Percentiles rank a stretch among this genome's conserved stretches.
phyloP scores from a whole-genome alignment of 2,113 vertebrate species.

The Odocoileus hemionus region DNA sequence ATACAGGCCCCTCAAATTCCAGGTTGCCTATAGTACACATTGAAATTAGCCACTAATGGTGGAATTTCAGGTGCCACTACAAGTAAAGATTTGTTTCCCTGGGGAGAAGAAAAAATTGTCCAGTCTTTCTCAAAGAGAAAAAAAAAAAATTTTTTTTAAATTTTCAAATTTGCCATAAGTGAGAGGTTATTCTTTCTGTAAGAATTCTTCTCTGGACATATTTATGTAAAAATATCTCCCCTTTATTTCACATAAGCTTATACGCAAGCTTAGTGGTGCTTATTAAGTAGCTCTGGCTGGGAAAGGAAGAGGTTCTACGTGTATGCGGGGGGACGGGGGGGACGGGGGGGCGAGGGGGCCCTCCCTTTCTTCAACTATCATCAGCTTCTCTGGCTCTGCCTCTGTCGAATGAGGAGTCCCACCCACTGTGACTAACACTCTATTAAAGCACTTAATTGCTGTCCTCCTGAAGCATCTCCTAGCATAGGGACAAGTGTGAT shows the following conservation, averaged over 20 bases:
- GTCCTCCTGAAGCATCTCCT: background rate
- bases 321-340: accelerated
- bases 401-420: background rate
- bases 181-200: background rate
- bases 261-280: background rate
- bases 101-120: background rate
- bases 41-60: background rate
- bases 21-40: background rate
- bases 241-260: background rate
- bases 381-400: background rate
- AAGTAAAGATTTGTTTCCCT: conserved; percentile 28
- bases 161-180: background rate
- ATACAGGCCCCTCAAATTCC: background rate
- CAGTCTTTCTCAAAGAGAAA: background rate
- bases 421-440: conserved; percentile 26
- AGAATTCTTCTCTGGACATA: background rate
- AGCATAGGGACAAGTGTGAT: background rate
- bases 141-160: background rate
- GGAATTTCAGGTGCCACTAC: background rate
- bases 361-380: background rate
- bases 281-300: background rate
- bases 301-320: background rate
- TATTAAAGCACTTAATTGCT: background rate
- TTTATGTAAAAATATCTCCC: background rate
- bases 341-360: no score